phyloP scores from a whole-genome alignment of 2,888 invertebrate species.

The Steinernema hermaphroditum region DNA sequence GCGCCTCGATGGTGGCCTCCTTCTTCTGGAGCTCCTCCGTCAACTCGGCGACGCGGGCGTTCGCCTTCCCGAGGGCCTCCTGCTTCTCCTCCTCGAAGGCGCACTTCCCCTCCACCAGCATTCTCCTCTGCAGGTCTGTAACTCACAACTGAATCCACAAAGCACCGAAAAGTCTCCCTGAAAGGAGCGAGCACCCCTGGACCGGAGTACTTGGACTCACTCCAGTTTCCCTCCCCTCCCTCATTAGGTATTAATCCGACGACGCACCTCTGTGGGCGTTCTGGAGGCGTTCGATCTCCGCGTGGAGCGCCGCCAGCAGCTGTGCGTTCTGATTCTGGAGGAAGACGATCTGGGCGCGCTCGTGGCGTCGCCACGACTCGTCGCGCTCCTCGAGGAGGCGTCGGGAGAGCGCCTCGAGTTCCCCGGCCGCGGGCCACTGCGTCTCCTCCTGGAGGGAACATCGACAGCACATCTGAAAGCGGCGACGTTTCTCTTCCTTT shows the following conservation, averaged over 20 bases:
- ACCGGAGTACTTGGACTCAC: no score
- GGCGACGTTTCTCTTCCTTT: no score
- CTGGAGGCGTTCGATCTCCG: slow-evolving; percentile 52
- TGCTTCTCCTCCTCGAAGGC: slow-evolving; percentile 43
- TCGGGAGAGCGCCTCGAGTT: slow-evolving; percentile 31
- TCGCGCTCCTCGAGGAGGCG: slow-evolving; percentile 39
- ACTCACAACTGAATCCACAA: no score
- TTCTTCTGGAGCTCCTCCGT: slow-evolving; percentile 38
- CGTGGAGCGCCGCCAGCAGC: slow-evolving; percentile 54
- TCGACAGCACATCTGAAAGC: slow-evolving; percentile 16
- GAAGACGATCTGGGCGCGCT: slow-evolving; percentile 55
- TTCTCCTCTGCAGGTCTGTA: slow-evolving; percentile 39
- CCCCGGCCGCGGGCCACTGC: slow-evolving; percentile 1
- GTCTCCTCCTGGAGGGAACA: background rate
- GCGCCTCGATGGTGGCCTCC: slow-evolving; percentile 30
- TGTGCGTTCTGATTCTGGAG: slow-evolving; percentile 51
- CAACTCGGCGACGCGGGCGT: slow-evolving; percentile 40
- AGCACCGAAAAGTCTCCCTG: no score
- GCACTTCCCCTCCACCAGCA: slow-evolving; percentile 27
- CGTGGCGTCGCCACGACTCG: slow-evolving; percentile 43
- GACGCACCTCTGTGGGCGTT: slow-evolving; percentile 46
- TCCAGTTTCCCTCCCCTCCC: background rate
- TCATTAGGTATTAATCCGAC: slow-evolving; percentile 28
- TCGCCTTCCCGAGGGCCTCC: slow-evolving; percentile 31
- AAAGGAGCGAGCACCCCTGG: no score